Percentiles rank a stretch among this genome's conserved stretches.
Evolutionary conservation across 2,797 vertebrate species (phyloP).

Genomic region (Oryzias dopingdopingensis): DNA sequence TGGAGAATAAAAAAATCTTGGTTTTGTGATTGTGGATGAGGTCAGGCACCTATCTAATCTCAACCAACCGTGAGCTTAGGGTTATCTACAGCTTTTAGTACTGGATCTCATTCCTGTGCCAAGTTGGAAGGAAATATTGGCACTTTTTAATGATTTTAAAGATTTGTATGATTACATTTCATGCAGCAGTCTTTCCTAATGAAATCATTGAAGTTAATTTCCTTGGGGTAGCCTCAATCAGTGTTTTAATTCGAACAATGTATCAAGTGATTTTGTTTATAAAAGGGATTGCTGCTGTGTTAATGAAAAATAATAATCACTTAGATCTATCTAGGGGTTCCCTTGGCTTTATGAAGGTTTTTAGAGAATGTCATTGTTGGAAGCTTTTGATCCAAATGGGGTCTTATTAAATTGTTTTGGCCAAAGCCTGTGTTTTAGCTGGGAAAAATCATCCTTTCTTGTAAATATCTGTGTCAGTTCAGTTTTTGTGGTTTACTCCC

Average conservation of each 20-base stretch:
- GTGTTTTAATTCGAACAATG: conserved; percentile 8
- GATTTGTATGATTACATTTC: conserved; percentile 5
- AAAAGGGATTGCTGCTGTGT: not conserved
- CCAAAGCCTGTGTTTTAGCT: not conserved
- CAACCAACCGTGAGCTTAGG: conserved; percentile 10
- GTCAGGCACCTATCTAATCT: conserved; percentile 49
- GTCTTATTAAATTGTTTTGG: not conserved
- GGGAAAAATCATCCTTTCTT: too few relatives aligned
- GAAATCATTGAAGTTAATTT: conserved; percentile 11
- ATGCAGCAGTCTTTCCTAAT: conserved; percentile 15
- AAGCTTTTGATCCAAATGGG: too few relatives aligned
- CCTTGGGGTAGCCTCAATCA: conserved; percentile 3
- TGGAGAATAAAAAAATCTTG: conserved; percentile 66
- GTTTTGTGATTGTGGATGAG: conserved; percentile 35
- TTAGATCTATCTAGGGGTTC: not conserved
- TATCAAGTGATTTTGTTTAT: conserved; percentile 10
- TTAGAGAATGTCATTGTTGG: not conserved
- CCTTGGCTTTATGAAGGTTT: conserved; percentile 1
- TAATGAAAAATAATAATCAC: conserved; percentile 8
- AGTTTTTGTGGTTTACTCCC: too few relatives aligned
- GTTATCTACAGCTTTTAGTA: conserved; percentile 4
- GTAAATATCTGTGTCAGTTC: too few relatives aligned
- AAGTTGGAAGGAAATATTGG: conserved; percentile 17
- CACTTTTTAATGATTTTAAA: not conserved
- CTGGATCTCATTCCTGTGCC: conserved; percentile 9